Base-by-base conservation (phyloP, 2,888 invertebrate genomes). In the Prosapia bicincta region DNA sequence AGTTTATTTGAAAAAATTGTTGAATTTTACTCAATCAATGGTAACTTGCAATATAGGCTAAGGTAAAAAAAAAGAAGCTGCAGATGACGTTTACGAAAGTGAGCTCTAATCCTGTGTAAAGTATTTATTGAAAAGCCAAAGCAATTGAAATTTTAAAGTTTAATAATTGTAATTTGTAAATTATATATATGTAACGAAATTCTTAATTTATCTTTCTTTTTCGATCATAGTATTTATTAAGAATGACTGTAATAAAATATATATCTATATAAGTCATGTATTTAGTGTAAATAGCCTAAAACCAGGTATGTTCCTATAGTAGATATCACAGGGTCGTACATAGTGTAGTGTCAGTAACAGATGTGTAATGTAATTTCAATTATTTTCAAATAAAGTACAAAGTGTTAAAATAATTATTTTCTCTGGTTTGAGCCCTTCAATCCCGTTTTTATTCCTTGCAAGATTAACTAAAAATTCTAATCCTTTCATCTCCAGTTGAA, bases 191-290 rank as follows among this genome's bases (percentile, higher is more conserved):
- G 38, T 38, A 38, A 13, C 10, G 38, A 28, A 38, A 38, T 38
- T 38, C 15, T 38, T 73, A 68, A 73, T 73, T 73, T 73, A 73
- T 73, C 73, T n/a, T 24, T 15, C 68, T 66, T n/a, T n/a, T n/a
- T n/a, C n/a, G n/a, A 38, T 32, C 38, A 43, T 73, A 73, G 73
- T 73, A 73, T 73, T 73, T 73, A 73, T 73, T 73, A 67, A 38
- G 38, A 38, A 38, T 38, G 38, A 38, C 38, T 38, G 38, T 38
- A 38, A 13, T 38, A 7, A 38, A 38, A 38, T 38, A 38, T 38
- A 38, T 38, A 38, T 38, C 38, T 38, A 38, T 38, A 13, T 38
- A 38, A 38, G 38, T 9, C 6, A 30, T 30, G 30, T 30, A 30
- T 30, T 30, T 38, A 38, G 3, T 38, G 38, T 38, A 38, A 38